These are phyloP conservation scores for Pristionchus arcanus DNA, from an alignment of 2,888 invertebrate species.

Conservation along the genomic window DNA sequence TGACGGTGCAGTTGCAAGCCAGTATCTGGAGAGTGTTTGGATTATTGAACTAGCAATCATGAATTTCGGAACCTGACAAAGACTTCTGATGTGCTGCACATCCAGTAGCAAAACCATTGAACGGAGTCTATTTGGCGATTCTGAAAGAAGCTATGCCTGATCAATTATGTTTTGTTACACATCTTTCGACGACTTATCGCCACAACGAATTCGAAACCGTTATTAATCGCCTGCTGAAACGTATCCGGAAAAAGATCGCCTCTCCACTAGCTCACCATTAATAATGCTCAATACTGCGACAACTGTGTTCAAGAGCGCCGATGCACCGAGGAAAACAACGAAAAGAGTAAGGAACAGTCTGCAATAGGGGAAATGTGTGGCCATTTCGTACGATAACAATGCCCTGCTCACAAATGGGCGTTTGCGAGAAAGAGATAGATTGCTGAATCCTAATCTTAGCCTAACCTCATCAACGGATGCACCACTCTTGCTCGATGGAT, in stretches of 20 bases:
- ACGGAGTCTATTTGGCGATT: neutral
- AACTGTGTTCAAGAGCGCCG: neutral
- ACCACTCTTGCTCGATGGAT: neutral
- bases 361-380: neutral
- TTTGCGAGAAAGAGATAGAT: neutral
- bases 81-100: neutral
- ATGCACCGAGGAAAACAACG: neutral
- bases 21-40: neutral
- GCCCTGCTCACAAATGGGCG: too few species aligned
- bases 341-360: neutral
- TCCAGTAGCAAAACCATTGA: neutral
- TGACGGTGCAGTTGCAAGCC: neutral
- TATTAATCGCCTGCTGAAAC: neutral
- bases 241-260: too few species aligned
- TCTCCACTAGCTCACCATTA: neutral
- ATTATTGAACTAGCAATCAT: neutral
- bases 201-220: too few species aligned
- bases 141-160: neutral
- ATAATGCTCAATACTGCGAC: neutral
- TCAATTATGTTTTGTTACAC: too few species aligned
- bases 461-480: constrained; percentile 38
- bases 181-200: too few species aligned
- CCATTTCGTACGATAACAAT: too few species aligned
- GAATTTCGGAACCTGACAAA: neutral
- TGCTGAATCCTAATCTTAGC: neutral